Evolutionary conservation across 2,113 vertebrate genomes (phyloP).

Genomic region (Gymnogyps californianus): DNA sequence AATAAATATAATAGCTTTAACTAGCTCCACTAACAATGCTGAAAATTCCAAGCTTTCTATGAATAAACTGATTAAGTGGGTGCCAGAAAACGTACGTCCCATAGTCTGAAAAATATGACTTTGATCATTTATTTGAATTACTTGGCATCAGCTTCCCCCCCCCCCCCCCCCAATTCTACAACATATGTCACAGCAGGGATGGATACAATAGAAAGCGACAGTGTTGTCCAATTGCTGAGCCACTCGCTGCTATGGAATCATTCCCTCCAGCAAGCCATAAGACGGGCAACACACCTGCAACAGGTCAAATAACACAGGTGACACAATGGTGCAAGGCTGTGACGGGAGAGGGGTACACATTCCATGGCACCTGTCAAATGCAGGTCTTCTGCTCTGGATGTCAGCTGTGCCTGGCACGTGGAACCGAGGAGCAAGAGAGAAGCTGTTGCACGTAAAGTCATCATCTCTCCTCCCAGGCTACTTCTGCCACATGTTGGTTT

Average conservation of each 20-base stretch:
- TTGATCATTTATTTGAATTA: not conserved
- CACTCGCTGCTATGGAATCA: not conserved
- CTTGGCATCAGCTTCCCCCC: not conserved
- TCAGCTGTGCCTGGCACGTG: not conserved
- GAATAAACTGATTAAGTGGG: not conserved
- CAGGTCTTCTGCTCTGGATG: not conserved
- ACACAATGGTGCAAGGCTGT: not conserved
- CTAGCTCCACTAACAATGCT: not conserved
- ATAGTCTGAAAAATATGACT: not conserved
- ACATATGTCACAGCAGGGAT: not conserved
- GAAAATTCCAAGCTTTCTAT: not conserved
- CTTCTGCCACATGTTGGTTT: not conserved
- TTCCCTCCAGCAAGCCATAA: not conserved
- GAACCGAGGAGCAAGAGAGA: fast-evolving
- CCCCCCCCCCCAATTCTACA: not conserved
- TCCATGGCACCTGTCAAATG: not conserved
- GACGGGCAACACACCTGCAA: not conserved
- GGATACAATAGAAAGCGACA: not conserved
- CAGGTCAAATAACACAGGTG: not conserved
- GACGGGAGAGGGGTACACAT: not conserved
- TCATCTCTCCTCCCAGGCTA: not conserved
- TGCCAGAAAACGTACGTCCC: not conserved
- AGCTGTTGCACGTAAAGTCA: not conserved
- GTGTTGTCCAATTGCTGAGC: not conserved
- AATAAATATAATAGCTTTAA: not conserved